Percentiles rank a stretch among this genome's conserved stretches.
phyloP scores from a whole-genome alignment of 2,797 vertebrate species.

The Sebastolobus alascanus region DNA sequence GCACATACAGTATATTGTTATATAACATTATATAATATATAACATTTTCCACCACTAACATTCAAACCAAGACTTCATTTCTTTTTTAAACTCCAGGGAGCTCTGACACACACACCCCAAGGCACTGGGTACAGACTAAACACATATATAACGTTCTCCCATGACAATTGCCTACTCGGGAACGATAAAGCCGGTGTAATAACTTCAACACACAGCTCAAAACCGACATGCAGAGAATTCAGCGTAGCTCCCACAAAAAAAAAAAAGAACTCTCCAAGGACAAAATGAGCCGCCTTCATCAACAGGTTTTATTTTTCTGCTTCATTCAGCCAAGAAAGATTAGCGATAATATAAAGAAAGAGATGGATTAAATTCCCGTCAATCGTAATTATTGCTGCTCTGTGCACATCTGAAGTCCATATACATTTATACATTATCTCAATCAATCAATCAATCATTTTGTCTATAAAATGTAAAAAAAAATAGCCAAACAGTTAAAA shows the following conservation, averaged over 20 bases:
- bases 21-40: background rate
- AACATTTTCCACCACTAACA: conserved; percentile 20
- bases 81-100: conserved; percentile 22
- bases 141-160: conserved; percentile 52
- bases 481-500: too few species aligned
- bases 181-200: conserved; percentile 52
- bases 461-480: too few species aligned
- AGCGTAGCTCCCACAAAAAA: conserved; percentile 52
- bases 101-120: conserved; percentile 28
- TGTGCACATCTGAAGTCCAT: background rate
- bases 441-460: too few species aligned
- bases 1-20: background rate
- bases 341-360: conserved; percentile 30
- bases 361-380: background rate
- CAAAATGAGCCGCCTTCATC: conserved; percentile 58
- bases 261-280: conserved; percentile 65
- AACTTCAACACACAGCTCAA: conserved; percentile 48
- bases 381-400: background rate
- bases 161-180: conserved; percentile 33
- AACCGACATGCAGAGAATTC: conserved; percentile 54
- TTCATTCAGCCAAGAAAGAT: conserved; percentile 15
- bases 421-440: background rate
- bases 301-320: conserved; percentile 57
- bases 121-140: conserved; percentile 26
- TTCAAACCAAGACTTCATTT: conserved; percentile 24